Evolutionary conservation across 2,113 vertebrate species (phyloP), one percentile per base, ranked within the genome.

Genomic region (Nyctereutes procyonoides): DNA sequence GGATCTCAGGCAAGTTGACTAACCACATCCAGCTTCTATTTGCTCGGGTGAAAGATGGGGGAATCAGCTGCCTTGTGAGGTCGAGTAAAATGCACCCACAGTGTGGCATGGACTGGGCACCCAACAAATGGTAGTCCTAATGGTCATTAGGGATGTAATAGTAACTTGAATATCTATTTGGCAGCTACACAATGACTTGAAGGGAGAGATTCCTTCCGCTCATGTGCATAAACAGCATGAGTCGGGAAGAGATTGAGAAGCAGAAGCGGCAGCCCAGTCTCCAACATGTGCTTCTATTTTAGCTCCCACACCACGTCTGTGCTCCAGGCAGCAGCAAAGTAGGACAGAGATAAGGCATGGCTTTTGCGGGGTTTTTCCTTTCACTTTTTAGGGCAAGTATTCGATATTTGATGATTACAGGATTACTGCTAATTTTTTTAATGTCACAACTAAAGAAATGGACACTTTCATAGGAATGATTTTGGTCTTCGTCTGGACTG

Each of bases 101-200:
- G 0, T 1, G 16, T 0, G 1, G 35, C 38, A 26, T 0, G 5
- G 35, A 55, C 1, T 0, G 8, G 38, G 43, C 16, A 7, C 32
- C 58, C 9, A 10, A 8, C 11, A 8, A 22, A 38, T 11, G 16
- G 12, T 35, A 3, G 0, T 3, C 20, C 13, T 2, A 5, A 8
- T 0, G 0, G 2, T 56, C 20, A 2, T 3, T 9, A 14, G 0
- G 8, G 55, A 5, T 0, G 17, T 3, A 0, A 8, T 0, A 0
- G 0, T 3, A 48, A 17, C 35, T 14, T 2, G 13, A 55, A 0
- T 1, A 20, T 5, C 73, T 30, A 2, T 7, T 11, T 32, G 73
- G 43, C 56, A 26, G 16, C 35, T 8, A 24, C 20, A 17, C 22
- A 48, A 12, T 0, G 81, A 24, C 80, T 32, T 63, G 14, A 48